phyloP scores from a whole-genome alignment of 2,888 invertebrate genomes.

The Strigamia maritima region DNA sequence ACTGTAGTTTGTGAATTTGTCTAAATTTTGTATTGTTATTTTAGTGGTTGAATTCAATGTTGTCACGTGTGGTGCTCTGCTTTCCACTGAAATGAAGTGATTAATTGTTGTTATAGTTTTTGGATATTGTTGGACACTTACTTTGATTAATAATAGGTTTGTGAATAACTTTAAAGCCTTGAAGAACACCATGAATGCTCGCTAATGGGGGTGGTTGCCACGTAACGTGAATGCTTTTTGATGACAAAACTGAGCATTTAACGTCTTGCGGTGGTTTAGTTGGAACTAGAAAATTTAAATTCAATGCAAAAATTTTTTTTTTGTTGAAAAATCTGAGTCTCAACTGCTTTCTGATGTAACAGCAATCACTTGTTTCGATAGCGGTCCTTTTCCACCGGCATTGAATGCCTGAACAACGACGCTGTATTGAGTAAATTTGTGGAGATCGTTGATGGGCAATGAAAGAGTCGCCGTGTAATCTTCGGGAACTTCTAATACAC shows the following conservation, averaged over 20 bases:
- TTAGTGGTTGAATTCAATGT: neutral
- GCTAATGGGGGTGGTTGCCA: slow-evolving; percentile 52
- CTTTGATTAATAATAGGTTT: slow-evolving; percentile 44
- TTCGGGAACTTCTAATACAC: neutral
- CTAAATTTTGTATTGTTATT: slow-evolving; percentile 43
- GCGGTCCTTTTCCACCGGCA: slow-evolving; percentile 50
- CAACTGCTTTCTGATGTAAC: slow-evolving; percentile 51
- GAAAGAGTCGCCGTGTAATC: neutral
- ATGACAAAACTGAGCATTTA: slow-evolving; percentile 49
- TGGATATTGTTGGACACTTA: neutral
- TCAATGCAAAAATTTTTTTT: neutral
- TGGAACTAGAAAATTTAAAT: slow-evolving; percentile 46
- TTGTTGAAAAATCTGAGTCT: neutral
- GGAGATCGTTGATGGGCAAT: neutral
- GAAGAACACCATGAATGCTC: slow-evolving; percentile 52
- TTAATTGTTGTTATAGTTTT: neutral
- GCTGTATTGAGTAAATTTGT: slow-evolving; percentile 49
- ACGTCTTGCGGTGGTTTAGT: slow-evolving; percentile 51
- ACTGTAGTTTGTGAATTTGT: slow-evolving; percentile 52
- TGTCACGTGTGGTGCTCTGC: slow-evolving; percentile 46
- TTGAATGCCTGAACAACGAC: slow-evolving; percentile 52
- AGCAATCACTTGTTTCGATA: slow-evolving; percentile 47
- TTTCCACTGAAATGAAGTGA: neutral
- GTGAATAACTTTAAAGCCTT: slow-evolving; percentile 52
- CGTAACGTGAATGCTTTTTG: slow-evolving; percentile 49